Conservation (phyloP, 2,888 invertebrate species). For the Heteromyza rotundicornis region DNA sequence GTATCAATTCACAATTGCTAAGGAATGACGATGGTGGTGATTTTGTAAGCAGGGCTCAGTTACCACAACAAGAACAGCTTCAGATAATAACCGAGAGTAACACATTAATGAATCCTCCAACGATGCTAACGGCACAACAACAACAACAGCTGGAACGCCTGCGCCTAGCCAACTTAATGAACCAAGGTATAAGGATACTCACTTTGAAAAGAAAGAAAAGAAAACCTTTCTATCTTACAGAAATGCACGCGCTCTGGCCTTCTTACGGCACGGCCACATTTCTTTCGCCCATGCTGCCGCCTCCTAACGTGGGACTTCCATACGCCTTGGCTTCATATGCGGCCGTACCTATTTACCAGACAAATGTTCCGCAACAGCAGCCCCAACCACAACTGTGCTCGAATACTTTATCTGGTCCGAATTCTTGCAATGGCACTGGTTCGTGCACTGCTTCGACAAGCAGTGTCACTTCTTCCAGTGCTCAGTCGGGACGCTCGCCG, state of each 20-base stretch:
- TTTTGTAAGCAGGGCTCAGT: neutral
- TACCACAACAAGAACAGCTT: slow-evolving; percentile 2
- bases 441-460: slow-evolving; percentile 15
- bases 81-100: slow-evolving; percentile 4
- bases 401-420: slow-evolving; percentile 29
- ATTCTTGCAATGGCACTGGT: slow-evolving; percentile 21
- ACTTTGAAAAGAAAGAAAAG: too few species aligned
- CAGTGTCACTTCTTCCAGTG: neutral
- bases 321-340: slow-evolving; percentile 41
- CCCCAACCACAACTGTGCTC: slow-evolving; percentile 55
- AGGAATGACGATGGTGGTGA: slow-evolving; percentile 10
- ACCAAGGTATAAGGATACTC: slow-evolving; percentile 36
- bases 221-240: slow-evolving; percentile 28
- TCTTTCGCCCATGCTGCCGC: slow-evolving; percentile 43
- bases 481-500: neutral
- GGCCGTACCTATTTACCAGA: slow-evolving; percentile 42
- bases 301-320: slow-evolving; percentile 42
- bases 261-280: slow-evolving; percentile 48
- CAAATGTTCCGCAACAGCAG: slow-evolving; percentile 25
- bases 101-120: too few species aligned
- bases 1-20: slow-evolving; percentile 28
- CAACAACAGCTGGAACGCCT: slow-evolving; percentile 45
- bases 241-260: slow-evolving; percentile 48
- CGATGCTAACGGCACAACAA: slow-evolving; percentile 17
- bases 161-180: slow-evolving; percentile 42